phyloP scores from a whole-genome alignment of 2,113 vertebrate genomes.

The Lasiurus cinereus region DNA sequence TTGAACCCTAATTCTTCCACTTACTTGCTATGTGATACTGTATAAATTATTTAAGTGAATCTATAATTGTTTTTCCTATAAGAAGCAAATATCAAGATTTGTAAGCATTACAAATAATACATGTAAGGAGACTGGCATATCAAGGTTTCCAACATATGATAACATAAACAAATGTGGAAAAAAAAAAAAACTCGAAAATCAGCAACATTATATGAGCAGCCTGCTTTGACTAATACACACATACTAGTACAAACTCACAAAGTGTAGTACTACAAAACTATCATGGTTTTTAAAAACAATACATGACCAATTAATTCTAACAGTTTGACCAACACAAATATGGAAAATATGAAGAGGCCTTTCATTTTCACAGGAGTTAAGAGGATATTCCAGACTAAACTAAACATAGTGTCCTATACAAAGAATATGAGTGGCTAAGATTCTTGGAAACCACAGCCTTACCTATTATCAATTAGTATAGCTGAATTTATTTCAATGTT shows the following conservation, averaged over 20 bases:
- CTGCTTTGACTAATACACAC: not conserved
- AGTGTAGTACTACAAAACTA: not conserved
- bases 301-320: constrained; percentile 3
- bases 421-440: not conserved
- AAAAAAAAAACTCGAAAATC: not conserved
- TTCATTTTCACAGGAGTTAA: not conserved
- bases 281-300: not conserved
- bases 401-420: not conserved
- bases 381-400: not conserved
- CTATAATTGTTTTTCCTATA: not conserved
- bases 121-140: not conserved
- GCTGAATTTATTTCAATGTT: not conserved
- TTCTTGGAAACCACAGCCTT: not conserved
- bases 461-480: not conserved
- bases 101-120: not conserved
- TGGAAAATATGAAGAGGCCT: not conserved
- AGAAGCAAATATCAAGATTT: not conserved
- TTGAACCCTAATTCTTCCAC: not conserved
- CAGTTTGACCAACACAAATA: not conserved
- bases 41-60: not conserved
- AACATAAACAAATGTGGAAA: not conserved
- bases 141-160: not conserved
- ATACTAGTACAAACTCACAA: not conserved
- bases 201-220: not conserved
- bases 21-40: not conserved